phyloP scores from a whole-genome alignment of 2,113 vertebrate genomes.

The Colistium nudipinnis region DNA sequence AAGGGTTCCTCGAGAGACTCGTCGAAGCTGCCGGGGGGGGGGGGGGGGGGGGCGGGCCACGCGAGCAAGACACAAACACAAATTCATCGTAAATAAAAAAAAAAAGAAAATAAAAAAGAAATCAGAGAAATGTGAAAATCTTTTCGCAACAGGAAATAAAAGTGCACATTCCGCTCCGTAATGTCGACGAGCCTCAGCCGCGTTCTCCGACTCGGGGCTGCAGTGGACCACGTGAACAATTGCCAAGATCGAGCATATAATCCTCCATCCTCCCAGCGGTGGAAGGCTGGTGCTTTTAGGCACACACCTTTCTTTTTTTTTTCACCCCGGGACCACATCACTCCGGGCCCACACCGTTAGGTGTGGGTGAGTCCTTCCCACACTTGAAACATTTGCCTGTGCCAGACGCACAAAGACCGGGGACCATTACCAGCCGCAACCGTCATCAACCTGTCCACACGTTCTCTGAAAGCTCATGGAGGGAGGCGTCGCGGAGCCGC shows the following conservation, averaged over 20 bases:
- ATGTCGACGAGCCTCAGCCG: slow-evolving; percentile 9
- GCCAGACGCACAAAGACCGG: slow-evolving; percentile 20
- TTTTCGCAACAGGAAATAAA: neutral
- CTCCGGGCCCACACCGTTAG: slow-evolving; percentile 40
- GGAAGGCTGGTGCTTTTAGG: slow-evolving; percentile 32
- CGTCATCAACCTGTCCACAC: slow-evolving; percentile 20
- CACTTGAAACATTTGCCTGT: slow-evolving; percentile 35
- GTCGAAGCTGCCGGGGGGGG: slow-evolving; percentile 82
- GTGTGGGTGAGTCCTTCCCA: slow-evolving; percentile 35
- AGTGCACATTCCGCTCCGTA: neutral
- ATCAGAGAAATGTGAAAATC: neutral
- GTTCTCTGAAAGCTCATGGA: slow-evolving; percentile 20
- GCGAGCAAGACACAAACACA: slow-evolving; percentile 74
- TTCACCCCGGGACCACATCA: slow-evolving; percentile 52
- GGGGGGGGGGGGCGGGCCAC: too few species aligned
- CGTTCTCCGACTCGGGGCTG: slow-evolving; percentile 22
- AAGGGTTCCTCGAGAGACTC: slow-evolving; percentile 81
- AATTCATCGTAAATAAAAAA: slow-evolving; percentile 38
- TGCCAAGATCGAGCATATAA: slow-evolving; percentile 12
- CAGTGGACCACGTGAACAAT: slow-evolving; percentile 40
- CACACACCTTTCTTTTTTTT: slow-evolving; percentile 41
- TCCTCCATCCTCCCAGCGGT: slow-evolving; percentile 5
- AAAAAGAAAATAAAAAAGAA: neutral
- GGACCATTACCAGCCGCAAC: slow-evolving; percentile 17
- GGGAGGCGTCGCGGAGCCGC: neutral